Percentiles rank a stretch among this genome's conserved stretches.
These are phyloP conservation scores for Rhineura floridana DNA, from an alignment of 2,113 vertebrate genomes.

Conservation along the genomic window DNA sequence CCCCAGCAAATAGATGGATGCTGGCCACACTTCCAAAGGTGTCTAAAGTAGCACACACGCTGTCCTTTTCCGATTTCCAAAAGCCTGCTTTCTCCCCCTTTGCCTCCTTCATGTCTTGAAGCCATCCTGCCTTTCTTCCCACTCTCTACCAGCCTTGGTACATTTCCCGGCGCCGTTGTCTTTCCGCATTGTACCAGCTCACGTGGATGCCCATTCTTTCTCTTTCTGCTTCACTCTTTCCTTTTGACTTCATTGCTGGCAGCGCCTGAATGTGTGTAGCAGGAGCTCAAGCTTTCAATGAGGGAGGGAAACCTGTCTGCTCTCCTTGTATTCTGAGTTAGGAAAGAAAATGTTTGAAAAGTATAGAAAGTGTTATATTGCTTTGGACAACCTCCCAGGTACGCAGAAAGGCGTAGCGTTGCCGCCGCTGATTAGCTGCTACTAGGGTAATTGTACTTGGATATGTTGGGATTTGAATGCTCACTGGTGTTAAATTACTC, in stretches of 20 bases:
- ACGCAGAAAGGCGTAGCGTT: slow-evolving; percentile 41
- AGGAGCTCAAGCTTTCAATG: slow-evolving; percentile 15
- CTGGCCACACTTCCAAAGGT: too few species aligned
- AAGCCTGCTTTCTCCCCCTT: too few species aligned
- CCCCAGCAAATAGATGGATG: too few species aligned
- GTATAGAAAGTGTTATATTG: slow-evolving; percentile 39
- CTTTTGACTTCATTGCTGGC: slow-evolving; percentile 1
- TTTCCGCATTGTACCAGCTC: background rate
- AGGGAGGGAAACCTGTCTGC: too few species aligned
- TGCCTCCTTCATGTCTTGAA: too few species aligned
- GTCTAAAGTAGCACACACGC: too few species aligned
- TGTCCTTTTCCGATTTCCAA: too few species aligned
- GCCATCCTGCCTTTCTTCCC: too few species aligned
- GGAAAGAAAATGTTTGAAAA: slow-evolving; percentile 12
- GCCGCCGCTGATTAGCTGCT: slow-evolving; percentile 59
- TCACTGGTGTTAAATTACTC: slow-evolving; percentile 68
- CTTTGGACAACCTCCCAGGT: slow-evolving; percentile 51
- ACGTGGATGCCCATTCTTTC: background rate
- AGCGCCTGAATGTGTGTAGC: slow-evolving; percentile 4
- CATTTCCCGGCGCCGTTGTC: too few species aligned
- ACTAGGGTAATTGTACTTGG: slow-evolving; percentile 66
- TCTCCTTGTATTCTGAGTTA: too few species aligned
- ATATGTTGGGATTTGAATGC: slow-evolving; percentile 68
- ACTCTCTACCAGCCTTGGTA: too few species aligned
- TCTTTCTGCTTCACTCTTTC: background rate